Evolutionary conservation across 1,140 invertebrate species (phyloP).

Genomic region (Nasonia longicornis): DNA sequence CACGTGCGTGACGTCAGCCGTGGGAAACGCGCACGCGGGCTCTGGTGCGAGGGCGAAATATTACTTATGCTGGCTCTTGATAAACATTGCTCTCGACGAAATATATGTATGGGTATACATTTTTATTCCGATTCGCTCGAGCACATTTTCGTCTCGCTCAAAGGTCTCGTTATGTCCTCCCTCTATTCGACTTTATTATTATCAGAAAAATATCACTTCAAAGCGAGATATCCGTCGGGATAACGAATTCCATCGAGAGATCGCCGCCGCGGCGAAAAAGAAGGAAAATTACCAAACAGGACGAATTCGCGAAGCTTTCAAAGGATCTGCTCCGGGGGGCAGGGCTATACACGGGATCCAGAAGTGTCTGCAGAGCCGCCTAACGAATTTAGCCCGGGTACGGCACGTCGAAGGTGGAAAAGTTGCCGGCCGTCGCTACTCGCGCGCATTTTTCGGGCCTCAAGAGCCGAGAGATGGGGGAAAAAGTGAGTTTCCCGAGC

Average conservation of each 20-base stretch:
- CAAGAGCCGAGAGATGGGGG: neutral
- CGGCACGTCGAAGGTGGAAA: conserved; percentile 13
- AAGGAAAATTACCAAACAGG: conserved; percentile 44
- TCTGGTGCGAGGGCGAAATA: neutral
- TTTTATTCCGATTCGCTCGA: no score
- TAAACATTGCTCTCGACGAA: neutral
- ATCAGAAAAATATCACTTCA: neutral
- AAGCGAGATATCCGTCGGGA: neutral
- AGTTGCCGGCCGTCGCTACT: neutral
- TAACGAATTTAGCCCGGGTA: conserved; percentile 61
- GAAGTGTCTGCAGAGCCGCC: conserved; percentile 42
- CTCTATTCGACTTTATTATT: neutral
- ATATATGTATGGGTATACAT: no score
- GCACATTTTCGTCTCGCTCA: neutral
- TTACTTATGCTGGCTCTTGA: neutral
- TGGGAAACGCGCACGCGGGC: conserved; percentile 41
- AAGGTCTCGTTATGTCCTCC: neutral
- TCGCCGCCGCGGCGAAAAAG: conserved; percentile 6
- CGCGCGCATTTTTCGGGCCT: conserved; percentile 18
- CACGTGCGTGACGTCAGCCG: conserved; percentile 2
- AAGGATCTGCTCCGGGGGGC: conserved; percentile 42
- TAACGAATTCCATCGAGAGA: neutral
- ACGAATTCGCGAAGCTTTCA: conserved; percentile 41
- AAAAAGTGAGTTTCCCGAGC: conserved; percentile 22
- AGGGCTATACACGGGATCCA: neutral